These are phyloP conservation scores for Pachycephala philippinensis DNA, from an alignment of 2,113 vertebrate genomes.

Conservation along the genomic window DNA sequence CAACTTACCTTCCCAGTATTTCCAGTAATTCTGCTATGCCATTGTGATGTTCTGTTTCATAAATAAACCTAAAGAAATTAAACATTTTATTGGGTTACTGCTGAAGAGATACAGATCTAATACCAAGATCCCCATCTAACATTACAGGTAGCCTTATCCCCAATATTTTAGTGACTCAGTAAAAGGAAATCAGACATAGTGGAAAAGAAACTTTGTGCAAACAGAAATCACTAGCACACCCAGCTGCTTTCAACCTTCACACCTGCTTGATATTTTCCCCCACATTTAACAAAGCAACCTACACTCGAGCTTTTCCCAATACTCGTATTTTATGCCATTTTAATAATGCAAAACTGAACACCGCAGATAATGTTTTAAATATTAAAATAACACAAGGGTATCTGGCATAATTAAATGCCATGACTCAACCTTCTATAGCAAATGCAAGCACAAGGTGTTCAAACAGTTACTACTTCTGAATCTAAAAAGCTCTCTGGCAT, in stretches of 20 bases:
- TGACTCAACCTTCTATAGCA: neutral
- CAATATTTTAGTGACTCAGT: neutral
- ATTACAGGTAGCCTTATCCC: neutral
- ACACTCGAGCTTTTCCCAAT: neutral
- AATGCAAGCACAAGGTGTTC: neutral
- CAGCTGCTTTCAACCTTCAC: neutral
- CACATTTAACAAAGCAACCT: neutral
- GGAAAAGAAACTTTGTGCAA: neutral
- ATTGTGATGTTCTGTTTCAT: slow-evolving; percentile 99
- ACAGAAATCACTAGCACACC: neutral
- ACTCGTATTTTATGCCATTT: neutral
- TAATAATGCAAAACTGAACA: neutral
- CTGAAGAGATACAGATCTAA: neutral
- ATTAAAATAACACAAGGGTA: neutral
- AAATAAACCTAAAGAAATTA: slow-evolving; percentile 89
- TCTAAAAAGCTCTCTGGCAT: neutral
- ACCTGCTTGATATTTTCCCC: neutral
- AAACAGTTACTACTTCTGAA: neutral
- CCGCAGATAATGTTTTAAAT: neutral
- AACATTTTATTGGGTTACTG: neutral
- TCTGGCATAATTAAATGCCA: neutral
- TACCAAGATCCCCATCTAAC: neutral
- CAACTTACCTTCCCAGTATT: slow-evolving; percentile 94
- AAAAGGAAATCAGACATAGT: neutral
- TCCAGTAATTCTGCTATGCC: slow-evolving; percentile 99